Percentiles rank a stretch among this genome's conserved stretches.
Conservation (phyloP, 2,888 invertebrate genomes). For the Drosophila emarginata region DNA sequence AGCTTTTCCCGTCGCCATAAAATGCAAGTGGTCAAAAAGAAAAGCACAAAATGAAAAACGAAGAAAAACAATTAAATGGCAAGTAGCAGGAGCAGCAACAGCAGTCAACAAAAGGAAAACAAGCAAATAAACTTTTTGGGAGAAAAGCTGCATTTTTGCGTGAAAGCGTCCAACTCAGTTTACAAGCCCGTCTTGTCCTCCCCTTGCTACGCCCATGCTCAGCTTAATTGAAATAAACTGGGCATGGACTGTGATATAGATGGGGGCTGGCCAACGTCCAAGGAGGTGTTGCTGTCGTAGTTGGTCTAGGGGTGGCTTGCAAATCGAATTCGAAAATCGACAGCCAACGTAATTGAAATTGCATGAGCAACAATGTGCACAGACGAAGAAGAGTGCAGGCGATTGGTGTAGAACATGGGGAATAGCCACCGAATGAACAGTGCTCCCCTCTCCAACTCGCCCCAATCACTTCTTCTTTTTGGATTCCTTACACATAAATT, state of each 20-base stretch:
- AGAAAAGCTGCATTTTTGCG: conserved; percentile 61
- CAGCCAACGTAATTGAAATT: conserved; percentile 79
- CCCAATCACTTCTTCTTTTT: conserved; percentile 1
- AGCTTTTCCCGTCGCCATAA: conserved; percentile 76
- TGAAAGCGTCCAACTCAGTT: conserved; percentile 72
- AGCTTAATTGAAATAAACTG: conserved; percentile 75
- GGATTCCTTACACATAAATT: conserved; percentile 65
- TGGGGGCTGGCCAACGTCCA: neutral
- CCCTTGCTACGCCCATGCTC: too few relatives aligned
- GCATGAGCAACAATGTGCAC: conserved; percentile 76
- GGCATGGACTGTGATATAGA: conserved; percentile 6
- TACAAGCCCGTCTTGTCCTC: too few relatives aligned
- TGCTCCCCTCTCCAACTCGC: neutral
- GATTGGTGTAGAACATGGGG: conserved; percentile 20
- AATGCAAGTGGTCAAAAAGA: conserved; percentile 69
- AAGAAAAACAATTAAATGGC: conserved; percentile 65
- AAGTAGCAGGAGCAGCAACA: conserved; percentile 42
- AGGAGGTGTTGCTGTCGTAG: conserved; percentile 12
- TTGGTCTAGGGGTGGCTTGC: conserved; percentile 53
- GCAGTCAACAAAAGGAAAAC: conserved; percentile 62
- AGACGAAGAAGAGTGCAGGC: conserved; percentile 14
- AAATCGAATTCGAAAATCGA: conserved; percentile 77
- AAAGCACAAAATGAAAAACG: conserved; percentile 48
- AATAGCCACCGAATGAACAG: conserved; percentile 41
- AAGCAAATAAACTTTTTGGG: conserved; percentile 70